Evolutionary conservation across 2,113 vertebrate species (phyloP).

Genomic region (Halcyon senegalensis): DNA sequence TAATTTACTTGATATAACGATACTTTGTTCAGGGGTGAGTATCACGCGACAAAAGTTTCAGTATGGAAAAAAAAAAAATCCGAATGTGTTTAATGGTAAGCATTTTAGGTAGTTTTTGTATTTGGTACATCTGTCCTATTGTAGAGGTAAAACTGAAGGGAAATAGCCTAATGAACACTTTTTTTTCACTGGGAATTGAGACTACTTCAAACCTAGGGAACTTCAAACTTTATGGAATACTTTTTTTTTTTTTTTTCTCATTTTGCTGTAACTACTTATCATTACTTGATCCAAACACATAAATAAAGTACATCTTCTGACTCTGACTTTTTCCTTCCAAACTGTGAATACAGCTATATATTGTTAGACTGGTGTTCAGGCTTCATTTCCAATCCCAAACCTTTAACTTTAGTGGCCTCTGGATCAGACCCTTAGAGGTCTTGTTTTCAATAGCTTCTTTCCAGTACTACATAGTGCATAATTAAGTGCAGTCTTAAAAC

Average conservation of each 20-base stretch:
- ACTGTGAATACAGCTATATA: neutral
- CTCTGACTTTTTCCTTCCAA: neutral
- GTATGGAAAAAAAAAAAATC: neutral
- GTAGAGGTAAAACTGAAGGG: neutral
- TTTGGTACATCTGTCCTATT: neutral
- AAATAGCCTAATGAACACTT: neutral
- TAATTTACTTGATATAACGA: neutral
- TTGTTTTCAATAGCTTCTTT: neutral
- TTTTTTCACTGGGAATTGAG: neutral
- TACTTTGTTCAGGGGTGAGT: neutral
- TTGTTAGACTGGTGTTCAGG: neutral
- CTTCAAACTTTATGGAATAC: neutral
- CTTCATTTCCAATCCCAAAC: neutral
- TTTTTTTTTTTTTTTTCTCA: too few species aligned
- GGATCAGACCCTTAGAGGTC: neutral
- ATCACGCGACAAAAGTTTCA: neutral
- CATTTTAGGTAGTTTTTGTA: neutral
- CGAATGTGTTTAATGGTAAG: neutral
- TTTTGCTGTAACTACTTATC: neutral
- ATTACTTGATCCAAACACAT: neutral
- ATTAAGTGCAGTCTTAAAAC: constrained; percentile 5
- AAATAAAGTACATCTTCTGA: neutral
- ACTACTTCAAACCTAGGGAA: neutral
- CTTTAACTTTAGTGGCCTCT: neutral
- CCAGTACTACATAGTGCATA: neutral